Evolutionary conservation across 2,888 invertebrate genomes (phyloP).

Genomic region (Arctia plantaginis): DNA sequence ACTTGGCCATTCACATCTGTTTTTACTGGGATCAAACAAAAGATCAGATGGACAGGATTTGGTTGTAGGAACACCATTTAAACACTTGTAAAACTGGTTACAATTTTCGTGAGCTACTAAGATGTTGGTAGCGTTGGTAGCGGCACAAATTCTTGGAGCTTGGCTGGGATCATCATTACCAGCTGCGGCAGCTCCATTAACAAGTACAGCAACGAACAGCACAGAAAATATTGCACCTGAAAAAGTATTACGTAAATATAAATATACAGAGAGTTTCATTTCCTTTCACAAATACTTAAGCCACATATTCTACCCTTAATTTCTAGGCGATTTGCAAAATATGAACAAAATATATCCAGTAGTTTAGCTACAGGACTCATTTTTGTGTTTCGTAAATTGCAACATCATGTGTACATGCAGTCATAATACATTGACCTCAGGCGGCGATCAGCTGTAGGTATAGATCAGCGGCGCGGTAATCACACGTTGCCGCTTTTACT

Average conservation of each 20-base stretch:
- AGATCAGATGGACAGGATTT: constrained; percentile 41
- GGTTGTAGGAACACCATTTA: constrained; percentile 41
- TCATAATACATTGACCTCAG: too few relatives aligned
- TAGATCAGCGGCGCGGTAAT: too few relatives aligned
- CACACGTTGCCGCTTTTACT: too few relatives aligned
- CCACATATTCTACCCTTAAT: too few relatives aligned
- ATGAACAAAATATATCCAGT: too few relatives aligned
- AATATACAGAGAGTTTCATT: too few relatives aligned
- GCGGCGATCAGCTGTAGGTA: too few relatives aligned
- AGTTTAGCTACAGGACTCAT: too few relatives aligned
- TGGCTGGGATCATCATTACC: constrained; percentile 21
- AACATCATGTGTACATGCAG: too few relatives aligned
- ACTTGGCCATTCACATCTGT: not conserved
- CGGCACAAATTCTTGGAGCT: constrained; percentile 46
- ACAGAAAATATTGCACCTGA: constrained; percentile 37
- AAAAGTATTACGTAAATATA: constrained; percentile 21
- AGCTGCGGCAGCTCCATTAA: constrained; percentile 1
- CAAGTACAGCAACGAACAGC: constrained; percentile 26
- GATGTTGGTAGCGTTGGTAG: constrained; percentile 38
- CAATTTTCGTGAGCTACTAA: constrained; percentile 57
- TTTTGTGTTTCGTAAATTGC: too few relatives aligned
- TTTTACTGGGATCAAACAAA: constrained; percentile 41
- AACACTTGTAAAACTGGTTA: constrained; percentile 54
- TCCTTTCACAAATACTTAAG: too few relatives aligned
- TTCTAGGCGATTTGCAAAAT: too few relatives aligned